A percentile compares a stretch with the other conserved stretches of the same genome.
Evolutionary conservation across 2,888 invertebrate genomes (phyloP).

Genomic region (Ecdyonurus torrentis): DNA sequence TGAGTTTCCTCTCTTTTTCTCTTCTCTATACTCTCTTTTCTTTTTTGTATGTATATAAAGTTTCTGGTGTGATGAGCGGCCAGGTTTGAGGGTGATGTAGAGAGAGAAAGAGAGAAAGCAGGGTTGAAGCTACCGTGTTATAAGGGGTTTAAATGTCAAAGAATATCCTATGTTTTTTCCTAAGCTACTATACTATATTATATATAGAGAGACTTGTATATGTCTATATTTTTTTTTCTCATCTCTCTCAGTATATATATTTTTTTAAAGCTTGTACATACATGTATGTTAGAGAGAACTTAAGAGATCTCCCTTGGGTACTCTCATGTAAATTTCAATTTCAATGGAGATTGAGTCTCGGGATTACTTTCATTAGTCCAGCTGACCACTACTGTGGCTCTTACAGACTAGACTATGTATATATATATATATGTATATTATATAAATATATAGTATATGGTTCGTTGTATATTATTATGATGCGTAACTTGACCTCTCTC

Average conservation of each 20-base stretch:
- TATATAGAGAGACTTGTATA: no score
- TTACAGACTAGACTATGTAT: no score
- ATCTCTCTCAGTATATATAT: background rate
- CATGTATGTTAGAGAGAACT: background rate
- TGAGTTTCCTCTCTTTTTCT: background rate
- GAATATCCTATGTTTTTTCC: background rate
- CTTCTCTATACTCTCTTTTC: no score
- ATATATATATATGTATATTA: no score
- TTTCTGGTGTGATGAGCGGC: background rate
- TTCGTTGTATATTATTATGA: no score
- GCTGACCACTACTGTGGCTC: background rate
- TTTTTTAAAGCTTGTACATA: background rate
- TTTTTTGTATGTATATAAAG: no score
- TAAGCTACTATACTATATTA: no score
- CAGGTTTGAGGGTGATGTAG: background rate
- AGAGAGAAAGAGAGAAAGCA: background rate
- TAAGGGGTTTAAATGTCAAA: slow-evolving; percentile 1
- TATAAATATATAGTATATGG: no score
- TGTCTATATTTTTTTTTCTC: background rate
- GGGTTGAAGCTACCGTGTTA: no score
- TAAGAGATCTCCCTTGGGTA: background rate
- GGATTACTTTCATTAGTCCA: background rate
- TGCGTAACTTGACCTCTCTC: no score
- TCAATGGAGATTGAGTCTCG: slow-evolving; percentile 2
- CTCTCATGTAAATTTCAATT: slow-evolving; percentile 4